These are phyloP conservation scores for Pachycephus smyrnensis DNA, from an alignment of 2,888 invertebrate genomes.

Conservation along the genomic window DNA sequence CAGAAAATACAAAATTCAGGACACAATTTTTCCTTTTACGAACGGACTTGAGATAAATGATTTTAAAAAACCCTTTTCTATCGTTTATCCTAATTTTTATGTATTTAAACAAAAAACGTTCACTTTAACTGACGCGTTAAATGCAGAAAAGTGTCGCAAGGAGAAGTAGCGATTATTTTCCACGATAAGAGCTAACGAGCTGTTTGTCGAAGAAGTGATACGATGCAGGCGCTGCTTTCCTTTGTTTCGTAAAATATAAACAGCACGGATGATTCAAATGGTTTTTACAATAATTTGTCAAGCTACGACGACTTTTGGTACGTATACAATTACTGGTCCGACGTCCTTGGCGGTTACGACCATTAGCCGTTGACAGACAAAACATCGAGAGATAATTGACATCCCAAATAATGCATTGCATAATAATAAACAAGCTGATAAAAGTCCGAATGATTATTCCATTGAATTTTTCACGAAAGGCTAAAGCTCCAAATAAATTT, in stretches of 20 bases:
- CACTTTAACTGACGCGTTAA: not conserved
- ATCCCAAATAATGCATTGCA: not conserved
- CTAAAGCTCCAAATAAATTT: not conserved
- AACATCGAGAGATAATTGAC: not conserved
- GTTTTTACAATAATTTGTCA: not conserved
- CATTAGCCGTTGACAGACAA: not conserved
- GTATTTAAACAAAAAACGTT: not conserved
- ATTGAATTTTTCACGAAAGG: not conserved
- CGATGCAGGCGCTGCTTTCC: not conserved
- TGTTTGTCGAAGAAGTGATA: not conserved
- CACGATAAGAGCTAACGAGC: not conserved
- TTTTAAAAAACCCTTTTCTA: too few species aligned
- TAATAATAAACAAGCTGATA: not conserved
- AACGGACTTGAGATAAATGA: too few species aligned
- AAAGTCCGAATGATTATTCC: not conserved
- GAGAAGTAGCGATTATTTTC: not conserved
- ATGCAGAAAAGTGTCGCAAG: not conserved
- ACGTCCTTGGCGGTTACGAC: not conserved
- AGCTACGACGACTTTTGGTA: not conserved
- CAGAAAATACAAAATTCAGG: too few species aligned
- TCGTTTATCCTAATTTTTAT: too few species aligned
- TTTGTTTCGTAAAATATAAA: not conserved
- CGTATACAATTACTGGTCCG: not conserved
- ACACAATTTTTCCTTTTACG: too few species aligned
- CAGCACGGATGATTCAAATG: not conserved